Evolutionary conservation across 2,113 vertebrate species (phyloP), one percentile per base, ranked within the genome.

Genomic region (Agelaius phoeniceus): DNA sequence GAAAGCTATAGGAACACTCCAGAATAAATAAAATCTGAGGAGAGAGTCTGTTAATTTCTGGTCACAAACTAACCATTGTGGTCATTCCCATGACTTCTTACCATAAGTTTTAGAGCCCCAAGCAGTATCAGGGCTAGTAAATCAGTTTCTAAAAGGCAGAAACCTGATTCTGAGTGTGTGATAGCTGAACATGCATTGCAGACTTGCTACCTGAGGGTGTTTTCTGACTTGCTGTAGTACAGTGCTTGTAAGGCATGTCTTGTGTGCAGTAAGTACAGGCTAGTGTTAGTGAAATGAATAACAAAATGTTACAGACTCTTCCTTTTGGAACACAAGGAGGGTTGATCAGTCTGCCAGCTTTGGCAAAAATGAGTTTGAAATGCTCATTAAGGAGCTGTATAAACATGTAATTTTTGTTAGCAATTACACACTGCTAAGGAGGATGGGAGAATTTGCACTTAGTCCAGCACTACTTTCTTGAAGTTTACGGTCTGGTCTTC

Each of bases 391-490:
- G 33, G 52, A 92, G 30, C 30, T 68, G 35, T 63, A 35, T 59
- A 49, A 94, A 75, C 33, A 15, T 62, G 55, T 85, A 78, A 39
- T 46, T 86, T 41, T 63, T 93, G 20, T 68, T 30, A 67, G 35
- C 39, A 77, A 39, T 77, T 28, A 7, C 61, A 22, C 11, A 3
- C 33, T 72, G 37, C 41, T 44, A 15, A n/a, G 27, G 49, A 66
- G 21, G 46, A 31, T 79, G 46, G 49, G 57, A 72, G 49, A 85
- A 48, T n/a, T 33, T 83, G 41, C 8, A 16, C 30, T 74, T 63
- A 67, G 24, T 51, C 19, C 19, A 9, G 30, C 30, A 7, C 37
- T 65, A 1, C 27, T 86, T 83, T 57, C 20, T 49, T 0, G 0
- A 33, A 44, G 17, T 51, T 75, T 43, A 22, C 23, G 6, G 33